Conservation (phyloP, 2,888 invertebrate species). For the Mongoloraphidia duomilia region DNA sequence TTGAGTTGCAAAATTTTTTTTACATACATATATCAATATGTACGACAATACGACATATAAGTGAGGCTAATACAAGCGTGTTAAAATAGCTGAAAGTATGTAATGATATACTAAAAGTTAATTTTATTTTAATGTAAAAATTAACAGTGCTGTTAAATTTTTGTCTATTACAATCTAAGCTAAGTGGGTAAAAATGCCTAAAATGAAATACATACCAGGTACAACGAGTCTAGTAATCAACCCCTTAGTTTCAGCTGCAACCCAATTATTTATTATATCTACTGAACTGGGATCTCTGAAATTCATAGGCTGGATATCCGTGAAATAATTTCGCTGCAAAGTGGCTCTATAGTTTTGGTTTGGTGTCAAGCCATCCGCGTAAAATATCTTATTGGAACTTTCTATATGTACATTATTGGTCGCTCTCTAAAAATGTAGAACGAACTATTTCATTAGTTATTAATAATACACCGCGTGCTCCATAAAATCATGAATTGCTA, state of each 20-base stretch:
- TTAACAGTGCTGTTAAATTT: too few species aligned
- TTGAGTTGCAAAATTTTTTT: too few species aligned
- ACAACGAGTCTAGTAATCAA: conserved; percentile 38
- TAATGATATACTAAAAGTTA: too few species aligned
- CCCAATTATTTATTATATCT: conserved; percentile 44
- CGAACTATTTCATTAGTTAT: not conserved
- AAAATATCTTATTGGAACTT: conserved; percentile 36
- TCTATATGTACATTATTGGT: conserved; percentile 19
- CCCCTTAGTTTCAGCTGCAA: conserved; percentile 37
- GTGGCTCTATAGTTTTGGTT: conserved; percentile 31
- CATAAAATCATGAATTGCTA: too few species aligned
- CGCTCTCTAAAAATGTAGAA: not conserved
- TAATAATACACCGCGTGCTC: too few species aligned
- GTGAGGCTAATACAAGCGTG: too few species aligned
- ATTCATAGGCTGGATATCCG: conserved; percentile 34
- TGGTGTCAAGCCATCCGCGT: conserved; percentile 29
- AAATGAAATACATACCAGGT: conserved; percentile 29
- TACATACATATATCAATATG: too few species aligned
- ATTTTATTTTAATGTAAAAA: too few species aligned
- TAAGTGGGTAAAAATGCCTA: conserved; percentile 3
- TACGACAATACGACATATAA: too few species aligned
- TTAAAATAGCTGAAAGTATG: too few species aligned
- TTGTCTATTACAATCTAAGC: too few species aligned
- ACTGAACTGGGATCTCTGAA: conserved; percentile 34
- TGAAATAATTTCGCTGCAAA: conserved; percentile 33